These are phyloP conservation scores for Willisornis vidua DNA, from an alignment of 2,113 vertebrate species.

Conservation along the genomic window DNA sequence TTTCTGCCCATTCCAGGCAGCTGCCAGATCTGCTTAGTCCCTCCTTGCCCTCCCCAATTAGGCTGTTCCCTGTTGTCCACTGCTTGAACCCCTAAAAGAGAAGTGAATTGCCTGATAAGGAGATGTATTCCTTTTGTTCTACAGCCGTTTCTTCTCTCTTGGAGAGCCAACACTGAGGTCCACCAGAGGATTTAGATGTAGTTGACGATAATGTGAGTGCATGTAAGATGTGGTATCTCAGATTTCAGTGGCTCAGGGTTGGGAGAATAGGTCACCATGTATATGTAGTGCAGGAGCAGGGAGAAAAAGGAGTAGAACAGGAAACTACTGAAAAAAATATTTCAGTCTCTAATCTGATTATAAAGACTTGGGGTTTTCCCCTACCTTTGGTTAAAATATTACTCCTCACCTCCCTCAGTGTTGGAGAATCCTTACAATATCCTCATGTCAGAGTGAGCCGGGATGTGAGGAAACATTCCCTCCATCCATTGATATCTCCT, in stretches of 20 bases:
- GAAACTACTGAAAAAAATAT: background rate
- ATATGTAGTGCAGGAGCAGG: background rate
- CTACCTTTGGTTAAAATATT: background rate
- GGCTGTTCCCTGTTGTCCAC: background rate
- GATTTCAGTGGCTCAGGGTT: background rate
- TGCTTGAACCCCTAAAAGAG: background rate
- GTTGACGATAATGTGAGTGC: background rate
- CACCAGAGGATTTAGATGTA: background rate
- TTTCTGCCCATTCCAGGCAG: background rate
- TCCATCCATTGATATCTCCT: background rate
- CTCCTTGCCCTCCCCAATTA: background rate
- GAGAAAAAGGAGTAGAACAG: background rate
- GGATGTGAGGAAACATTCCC: background rate
- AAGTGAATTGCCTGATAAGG: background rate
- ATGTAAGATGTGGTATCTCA: background rate
- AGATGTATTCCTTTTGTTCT: background rate
- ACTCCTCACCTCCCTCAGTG: accelerated
- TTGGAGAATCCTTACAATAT: background rate
- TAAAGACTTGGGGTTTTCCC: background rate
- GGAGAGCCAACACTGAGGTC: background rate
- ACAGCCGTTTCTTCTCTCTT: background rate
- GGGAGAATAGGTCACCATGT: background rate
- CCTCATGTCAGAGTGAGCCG: background rate
- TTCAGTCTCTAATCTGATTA: background rate
- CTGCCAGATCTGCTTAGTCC: background rate